Percentiles rank a stretch among this genome's conserved stretches.
phyloP scores from a whole-genome alignment of 2,797 vertebrate genomes.

The Anguilla anguilla region DNA sequence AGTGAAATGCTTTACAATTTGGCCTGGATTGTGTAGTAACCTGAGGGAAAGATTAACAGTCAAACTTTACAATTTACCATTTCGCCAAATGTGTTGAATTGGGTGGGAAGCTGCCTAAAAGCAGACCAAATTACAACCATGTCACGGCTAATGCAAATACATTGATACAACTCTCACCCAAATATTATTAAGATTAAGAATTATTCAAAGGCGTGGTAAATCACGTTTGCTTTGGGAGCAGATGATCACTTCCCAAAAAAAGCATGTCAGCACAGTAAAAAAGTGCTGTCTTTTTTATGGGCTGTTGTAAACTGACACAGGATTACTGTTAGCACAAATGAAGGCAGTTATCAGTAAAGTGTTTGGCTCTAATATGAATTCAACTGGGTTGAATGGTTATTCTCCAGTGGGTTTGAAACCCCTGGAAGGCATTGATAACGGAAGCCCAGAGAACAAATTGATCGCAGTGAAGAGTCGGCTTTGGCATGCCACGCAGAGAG shows the following conservation, averaged over 20 bases:
- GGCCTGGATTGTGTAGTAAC: neutral
- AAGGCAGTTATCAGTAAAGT: neutral
- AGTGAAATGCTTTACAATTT: neutral
- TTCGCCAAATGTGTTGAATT: neutral
- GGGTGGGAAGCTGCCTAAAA: neutral
- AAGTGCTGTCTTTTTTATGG: no score
- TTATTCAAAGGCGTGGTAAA: no score
- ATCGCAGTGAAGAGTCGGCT: constrained; percentile 31
- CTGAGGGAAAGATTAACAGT: neutral
- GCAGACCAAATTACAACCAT: no score
- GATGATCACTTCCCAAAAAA: no score
- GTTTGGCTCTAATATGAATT: neutral
- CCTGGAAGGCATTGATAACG: neutral
- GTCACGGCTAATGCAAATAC: no score
- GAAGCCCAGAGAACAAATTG: constrained; percentile 34
- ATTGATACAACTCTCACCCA: no score
- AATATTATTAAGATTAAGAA: no score
- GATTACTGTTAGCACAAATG: neutral
- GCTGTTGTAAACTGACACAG: neutral
- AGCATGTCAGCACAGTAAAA: no score
- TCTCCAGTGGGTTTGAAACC: neutral
- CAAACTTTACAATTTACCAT: neutral
- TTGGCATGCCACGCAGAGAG: constrained; percentile 37
- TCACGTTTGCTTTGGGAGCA: no score
- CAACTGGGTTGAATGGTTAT: neutral